These are phyloP conservation scores for Litoditis marina DNA, from an alignment of 2,888 invertebrate genomes.

Conservation along the genomic window DNA sequence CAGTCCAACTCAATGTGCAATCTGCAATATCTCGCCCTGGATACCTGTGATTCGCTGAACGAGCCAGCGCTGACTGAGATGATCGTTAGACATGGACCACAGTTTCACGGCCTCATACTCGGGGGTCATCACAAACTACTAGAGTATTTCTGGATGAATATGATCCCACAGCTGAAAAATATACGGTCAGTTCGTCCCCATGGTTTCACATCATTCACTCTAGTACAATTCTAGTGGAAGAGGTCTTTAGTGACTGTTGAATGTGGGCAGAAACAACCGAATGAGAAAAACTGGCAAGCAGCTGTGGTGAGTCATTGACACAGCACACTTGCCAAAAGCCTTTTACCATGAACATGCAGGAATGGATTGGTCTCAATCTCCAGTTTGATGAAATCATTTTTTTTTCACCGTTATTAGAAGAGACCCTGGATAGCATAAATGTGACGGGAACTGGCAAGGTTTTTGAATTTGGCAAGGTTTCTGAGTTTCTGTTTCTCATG, in stretches of 20 bases:
- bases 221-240: background rate
- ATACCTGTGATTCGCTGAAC: constrained; percentile 88
- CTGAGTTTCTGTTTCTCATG: too few species aligned
- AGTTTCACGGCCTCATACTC: constrained; percentile 85
- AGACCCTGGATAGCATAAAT: too few species aligned
- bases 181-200: constrained; percentile 73
- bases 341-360: too few species aligned
- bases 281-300: background rate
- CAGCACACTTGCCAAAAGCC: too few species aligned
- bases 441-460: too few species aligned
- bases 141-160: constrained; percentile 94
- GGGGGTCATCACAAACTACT: constrained; percentile 86
- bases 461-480: too few species aligned
- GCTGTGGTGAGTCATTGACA: background rate
- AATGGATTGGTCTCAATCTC: too few species aligned
- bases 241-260: too few species aligned
- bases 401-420: too few species aligned
- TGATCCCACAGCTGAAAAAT: constrained; percentile 84
- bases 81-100: constrained; percentile 81
- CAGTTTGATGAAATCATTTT: too few species aligned
- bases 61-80: constrained; percentile 90
- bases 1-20: constrained; percentile 76
- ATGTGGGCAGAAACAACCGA: too few species aligned
- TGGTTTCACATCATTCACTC: background rate
- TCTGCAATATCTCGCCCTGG: constrained; percentile 84